Evolutionary conservation across 2,888 invertebrate species (phyloP), one percentile per base, ranked within the genome.

Genomic region (Eutolmus rufibarbis): DNA sequence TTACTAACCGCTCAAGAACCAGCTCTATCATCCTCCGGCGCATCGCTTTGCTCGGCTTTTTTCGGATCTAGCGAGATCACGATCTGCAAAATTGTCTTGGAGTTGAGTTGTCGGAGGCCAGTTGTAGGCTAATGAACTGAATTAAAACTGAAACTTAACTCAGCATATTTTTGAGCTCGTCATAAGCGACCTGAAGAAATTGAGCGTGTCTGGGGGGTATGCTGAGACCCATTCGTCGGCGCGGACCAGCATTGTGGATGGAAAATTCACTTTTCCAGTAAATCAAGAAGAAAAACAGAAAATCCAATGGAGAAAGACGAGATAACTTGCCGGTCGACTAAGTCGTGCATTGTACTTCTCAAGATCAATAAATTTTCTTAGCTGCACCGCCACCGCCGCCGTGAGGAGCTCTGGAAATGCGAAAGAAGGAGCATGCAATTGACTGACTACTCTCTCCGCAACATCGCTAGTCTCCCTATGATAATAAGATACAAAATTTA

Each of bases 251-350:
- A 28, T 66, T 0, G 16, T 31, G 37, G 57, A 40, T 66, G 37
- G 84, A 74, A 82, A 84, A 84, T 81, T 81, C 84, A 84, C 84
- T 66, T 84, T 84, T 84, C 84, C 81, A 37, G 84, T 66, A 84
- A 37, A 37, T 66, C 66, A 66, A 84, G 66, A 66, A 84, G 84
- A 84, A 66, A 84, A 84, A 37, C 84, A 84, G 28, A 28, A 51
- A 51, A 81, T 79, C 51, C 43, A 16, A 51, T 46, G 28, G 40
- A 81, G 51, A 56, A 56, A 81, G 46, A 81, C 82, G 66, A 31
- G 66, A 51, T 34, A 28, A 16, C 51, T 19, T 43, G 46, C 23
- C 81, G 40, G 23, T 14, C 14, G 37, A 46, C 43, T 14, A 51
- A 31, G 81, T 51, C 16, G 16, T 57, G n/a, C 31, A 34, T n/a